Evolutionary conservation across 2,888 invertebrate species (phyloP).

Genomic region (Drosophila maculinotata): DNA sequence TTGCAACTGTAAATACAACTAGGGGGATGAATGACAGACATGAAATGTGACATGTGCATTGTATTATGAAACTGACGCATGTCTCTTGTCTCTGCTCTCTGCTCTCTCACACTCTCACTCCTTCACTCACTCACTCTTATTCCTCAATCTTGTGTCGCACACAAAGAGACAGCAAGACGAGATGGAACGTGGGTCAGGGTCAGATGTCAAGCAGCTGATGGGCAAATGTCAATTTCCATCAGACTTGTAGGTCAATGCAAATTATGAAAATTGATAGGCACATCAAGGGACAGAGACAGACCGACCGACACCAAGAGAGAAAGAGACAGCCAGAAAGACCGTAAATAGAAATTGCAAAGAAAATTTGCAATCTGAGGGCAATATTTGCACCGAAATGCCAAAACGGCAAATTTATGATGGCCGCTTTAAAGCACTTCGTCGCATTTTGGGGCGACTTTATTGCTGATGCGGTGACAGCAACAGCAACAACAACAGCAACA

Average conservation of each 20-base stretch:
- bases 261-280: slow-evolving; percentile 43
- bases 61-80: slow-evolving; percentile 18
- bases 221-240: slow-evolving; percentile 37
- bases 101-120: no score
- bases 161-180: neutral
- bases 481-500: slow-evolving; percentile 6
- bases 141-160: no score
- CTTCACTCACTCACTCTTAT: no score
- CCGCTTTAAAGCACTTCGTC: slow-evolving; percentile 8
- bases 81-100: neutral
- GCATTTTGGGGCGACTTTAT: neutral
- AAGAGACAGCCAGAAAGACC: neutral
- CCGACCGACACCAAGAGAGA: neutral
- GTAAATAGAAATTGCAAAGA: neutral
- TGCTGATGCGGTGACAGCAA: slow-evolving; percentile 26
- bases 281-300: neutral
- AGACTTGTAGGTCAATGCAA: slow-evolving; percentile 43
- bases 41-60: slow-evolving; percentile 49
- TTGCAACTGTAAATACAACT: slow-evolving; percentile 7
- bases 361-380: no score
- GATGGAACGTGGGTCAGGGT: slow-evolving; percentile 28
- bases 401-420: neutral
- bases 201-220: slow-evolving; percentile 21
- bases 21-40: slow-evolving; percentile 1
- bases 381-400: no score